Base-by-base conservation (phyloP, 2,888 invertebrate species). In the Philaethria dido region DNA sequence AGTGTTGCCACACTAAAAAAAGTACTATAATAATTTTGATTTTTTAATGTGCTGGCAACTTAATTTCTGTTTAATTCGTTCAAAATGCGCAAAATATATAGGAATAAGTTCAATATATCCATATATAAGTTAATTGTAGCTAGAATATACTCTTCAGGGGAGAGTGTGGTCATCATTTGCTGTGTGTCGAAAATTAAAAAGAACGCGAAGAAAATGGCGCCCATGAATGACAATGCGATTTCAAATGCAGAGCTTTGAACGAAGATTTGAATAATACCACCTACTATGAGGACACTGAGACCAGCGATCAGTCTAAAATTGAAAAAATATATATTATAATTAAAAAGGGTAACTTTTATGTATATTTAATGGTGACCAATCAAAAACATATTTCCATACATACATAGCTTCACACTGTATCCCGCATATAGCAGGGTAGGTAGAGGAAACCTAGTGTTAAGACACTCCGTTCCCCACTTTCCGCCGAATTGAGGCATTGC, bases 141-240 rank as follows among this genome's bases (percentile, higher is more conserved):
- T 60, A 97, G 87, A 75, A 98, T 97, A 86, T 98, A 98, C 80
- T 98, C 98, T 83, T 98, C 97, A 0, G 97, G 95, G 0, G 96
- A 96, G 62, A 97, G 88, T 3, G 93, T 94, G 73, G 95, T 94
- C 96, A 97, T 96, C 88, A 97, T 94, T 89, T 96, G 94, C 82
- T 97, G 96, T 0, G 97, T 97, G 87, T 98, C 98, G 80, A 95
- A 96, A 73, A 98, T 94, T 52, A 98, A 95, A 89, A 97, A 97
- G 50, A 97, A 88, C 44, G 95, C 95, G 88, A 98, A 98, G 54
- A 98, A 80, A 6, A 95, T 84, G 0, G 96, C 95, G 5, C 97
- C 97, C 5, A 94, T 95, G 73, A 96, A 90, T 0, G 96, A 95
- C 13, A 97, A 88, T 0, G 94, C 86, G 16, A 97, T 83, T 81